Conservation (phyloP, 2,888 invertebrate genomes). For the Gymnoscelis rufifasciata region DNA sequence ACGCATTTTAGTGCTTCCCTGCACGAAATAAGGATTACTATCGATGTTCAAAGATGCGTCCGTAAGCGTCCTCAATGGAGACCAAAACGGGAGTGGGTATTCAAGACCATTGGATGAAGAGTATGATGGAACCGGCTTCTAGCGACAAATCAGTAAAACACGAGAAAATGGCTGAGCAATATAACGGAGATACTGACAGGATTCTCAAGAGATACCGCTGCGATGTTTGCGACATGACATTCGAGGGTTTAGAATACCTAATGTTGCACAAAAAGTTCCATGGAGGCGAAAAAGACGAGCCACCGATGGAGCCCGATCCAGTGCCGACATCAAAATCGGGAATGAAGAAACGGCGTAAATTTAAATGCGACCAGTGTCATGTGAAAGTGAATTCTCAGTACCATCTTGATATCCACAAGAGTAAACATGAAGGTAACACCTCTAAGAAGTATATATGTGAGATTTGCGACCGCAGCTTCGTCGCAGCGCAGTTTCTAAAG, state of each 20-base stretch:
- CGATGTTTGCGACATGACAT: conserved; percentile 67
- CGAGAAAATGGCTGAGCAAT: conserved; percentile 69
- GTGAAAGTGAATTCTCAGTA: conserved; percentile 74
- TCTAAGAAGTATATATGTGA: conserved; percentile 69
- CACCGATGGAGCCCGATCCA: conserved; percentile 54
- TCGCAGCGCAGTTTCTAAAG: conserved; percentile 70
- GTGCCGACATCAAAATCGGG: conserved; percentile 45
- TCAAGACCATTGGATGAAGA: conserved; percentile 74
- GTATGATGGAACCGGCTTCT: conserved; percentile 71
- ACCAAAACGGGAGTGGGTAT: conserved; percentile 63
- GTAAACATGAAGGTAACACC: conserved; percentile 65
- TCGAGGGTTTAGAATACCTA: conserved; percentile 68
- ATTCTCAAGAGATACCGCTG: conserved; percentile 63
- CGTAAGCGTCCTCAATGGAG: conserved; percentile 61
- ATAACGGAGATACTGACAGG: conserved; percentile 59
- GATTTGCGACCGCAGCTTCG: conserved; percentile 69
- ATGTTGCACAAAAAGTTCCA: conserved; percentile 72
- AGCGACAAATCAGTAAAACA: conserved; percentile 69
- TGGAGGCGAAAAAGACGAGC: conserved; percentile 64
- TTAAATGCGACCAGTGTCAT: conserved; percentile 69
- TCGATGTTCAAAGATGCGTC: conserved; percentile 46
- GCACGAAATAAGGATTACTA: conserved; percentile 63
- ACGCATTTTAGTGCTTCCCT: conserved; percentile 41
- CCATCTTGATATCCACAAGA: conserved; percentile 68
- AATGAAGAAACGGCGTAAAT: conserved; percentile 66